Percentiles rank a stretch among this genome's conserved stretches.
phyloP scores from a whole-genome alignment of 1,140 invertebrate genomes.

The Adelges cooleyi region DNA sequence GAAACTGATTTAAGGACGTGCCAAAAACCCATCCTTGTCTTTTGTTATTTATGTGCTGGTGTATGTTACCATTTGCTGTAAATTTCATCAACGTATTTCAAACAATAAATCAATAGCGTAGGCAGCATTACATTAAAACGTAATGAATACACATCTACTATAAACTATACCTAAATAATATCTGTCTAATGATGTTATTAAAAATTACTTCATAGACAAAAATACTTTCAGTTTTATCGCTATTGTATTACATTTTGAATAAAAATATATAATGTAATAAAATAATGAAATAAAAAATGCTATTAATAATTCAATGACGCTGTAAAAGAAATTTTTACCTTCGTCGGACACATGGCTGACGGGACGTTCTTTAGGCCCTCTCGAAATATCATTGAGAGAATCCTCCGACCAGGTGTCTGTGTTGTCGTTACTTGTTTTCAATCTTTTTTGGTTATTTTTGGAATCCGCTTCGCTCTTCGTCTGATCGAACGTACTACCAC shows the following conservation, averaged over 20 bases:
- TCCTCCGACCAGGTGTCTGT: not conserved
- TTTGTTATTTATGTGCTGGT: constrained; percentile 22
- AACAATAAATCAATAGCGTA: not conserved
- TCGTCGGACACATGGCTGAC: constrained; percentile 6
- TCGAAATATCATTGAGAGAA: not conserved
- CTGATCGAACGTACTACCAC: not conserved
- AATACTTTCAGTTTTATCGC: too few relatives aligned
- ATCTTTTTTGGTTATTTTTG: constrained; percentile 10
- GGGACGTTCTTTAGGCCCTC: constrained; percentile 6
- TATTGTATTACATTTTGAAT: too few relatives aligned
- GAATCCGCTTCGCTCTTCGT: not conserved
- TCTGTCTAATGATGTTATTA: too few relatives aligned
- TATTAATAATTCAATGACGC: not conserved
- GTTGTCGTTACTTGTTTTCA: constrained; percentile 8
- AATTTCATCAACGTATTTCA: constrained; percentile 8
- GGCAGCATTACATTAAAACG: too few relatives aligned
- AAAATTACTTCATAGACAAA: too few relatives aligned
- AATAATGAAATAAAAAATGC: too few relatives aligned
- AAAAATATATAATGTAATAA: too few relatives aligned
- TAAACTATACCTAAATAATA: too few relatives aligned
- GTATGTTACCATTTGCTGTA: constrained; percentile 28
- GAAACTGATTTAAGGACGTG: constrained; percentile 22
- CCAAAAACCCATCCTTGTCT: constrained; percentile 26
- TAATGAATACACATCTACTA: too few relatives aligned
- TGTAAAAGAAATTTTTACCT: not conserved